These are phyloP conservation scores for Venustaconcha ellipsiformis DNA, from an alignment of 1,140 invertebrate species.

Conservation along the genomic window DNA sequence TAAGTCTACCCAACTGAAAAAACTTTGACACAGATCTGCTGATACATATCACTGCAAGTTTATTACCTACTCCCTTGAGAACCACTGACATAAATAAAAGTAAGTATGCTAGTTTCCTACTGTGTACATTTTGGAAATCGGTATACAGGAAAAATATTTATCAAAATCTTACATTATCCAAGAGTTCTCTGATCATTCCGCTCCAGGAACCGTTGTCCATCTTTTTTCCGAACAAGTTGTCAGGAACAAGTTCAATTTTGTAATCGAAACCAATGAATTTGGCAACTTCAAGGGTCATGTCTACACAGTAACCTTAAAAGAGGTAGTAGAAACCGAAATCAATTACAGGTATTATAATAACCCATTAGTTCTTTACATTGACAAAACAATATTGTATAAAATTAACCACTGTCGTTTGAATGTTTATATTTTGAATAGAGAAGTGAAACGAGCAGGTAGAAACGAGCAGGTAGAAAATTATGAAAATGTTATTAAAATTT, in stretches of 20 bases:
- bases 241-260: conserved; percentile 86
- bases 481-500: too few species aligned
- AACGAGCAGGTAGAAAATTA: too few species aligned
- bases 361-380: neutral
- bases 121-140: neutral
- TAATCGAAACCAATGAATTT: conserved; percentile 81
- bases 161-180: conserved; percentile 65
- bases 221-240: conserved; percentile 90
- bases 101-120: too few species aligned
- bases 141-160: neutral
- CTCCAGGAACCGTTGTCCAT: conserved; percentile 78
- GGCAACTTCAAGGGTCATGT: conserved; percentile 49
- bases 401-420: too few species aligned
- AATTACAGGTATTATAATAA: neutral
- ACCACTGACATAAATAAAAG: too few species aligned
- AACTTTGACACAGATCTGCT: too few species aligned
- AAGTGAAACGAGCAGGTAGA: too few species aligned
- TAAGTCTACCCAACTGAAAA: too few species aligned
- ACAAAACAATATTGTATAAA: too few species aligned
- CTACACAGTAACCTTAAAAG: conserved; percentile 59
- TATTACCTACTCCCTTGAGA: too few species aligned
- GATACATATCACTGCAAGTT: too few species aligned
- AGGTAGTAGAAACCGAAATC: neutral
- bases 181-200: conserved; percentile 68
- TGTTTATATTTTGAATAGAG: too few species aligned